Evolutionary conservation across 2,797 vertebrate genomes (phyloP), one percentile per base, ranked within the genome.

Genomic region (Helarctos malayanus): DNA sequence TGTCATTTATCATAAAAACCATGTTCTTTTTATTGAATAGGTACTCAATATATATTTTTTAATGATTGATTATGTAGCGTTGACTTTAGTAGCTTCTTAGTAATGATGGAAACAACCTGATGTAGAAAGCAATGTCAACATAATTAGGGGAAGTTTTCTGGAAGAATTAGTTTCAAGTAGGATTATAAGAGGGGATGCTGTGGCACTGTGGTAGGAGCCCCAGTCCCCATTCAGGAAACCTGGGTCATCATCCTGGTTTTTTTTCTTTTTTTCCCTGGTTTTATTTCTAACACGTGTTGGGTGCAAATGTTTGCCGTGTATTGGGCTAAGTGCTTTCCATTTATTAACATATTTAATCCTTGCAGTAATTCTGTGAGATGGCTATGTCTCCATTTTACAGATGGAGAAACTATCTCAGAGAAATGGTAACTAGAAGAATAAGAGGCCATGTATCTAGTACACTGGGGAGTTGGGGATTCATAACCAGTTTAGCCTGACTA

Each of bases 1-100:
- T 84, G 27, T 76, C 69, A 94, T 97, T 97, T 94, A 71, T 97
- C 68, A 95, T 78, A 49, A 86, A 85, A 86, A 25, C 9, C 65
- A 56, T 63, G 38, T 12, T 91, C 49, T 54, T 63, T 88, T 81
- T 69, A 57, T 87, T 38, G 49, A 97, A 63, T 61, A 81, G 47
- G 29, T 69, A 71, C 29, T 94, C 78, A 73, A 56, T 90, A 27
- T 16, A 49, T 87, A 41, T 93, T 94, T 35, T 91, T 91, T 32
- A 94, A 94, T 92, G 91, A 93, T 81, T 47, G 49, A 97, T 92
- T 61, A 16, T 25, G 15, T 81, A 45, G 16, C 29, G 19, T 61
- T 80, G 88, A 89, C 56, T 83, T 68, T 88, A 93, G 81, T 54
- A 78, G 63, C 54, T 59, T 94, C 73, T 92, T 88, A 54, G 59